Evolutionary conservation across 2,797 vertebrate species (phyloP).

Genomic region (Xiphorhynchus erythropygius): DNA sequence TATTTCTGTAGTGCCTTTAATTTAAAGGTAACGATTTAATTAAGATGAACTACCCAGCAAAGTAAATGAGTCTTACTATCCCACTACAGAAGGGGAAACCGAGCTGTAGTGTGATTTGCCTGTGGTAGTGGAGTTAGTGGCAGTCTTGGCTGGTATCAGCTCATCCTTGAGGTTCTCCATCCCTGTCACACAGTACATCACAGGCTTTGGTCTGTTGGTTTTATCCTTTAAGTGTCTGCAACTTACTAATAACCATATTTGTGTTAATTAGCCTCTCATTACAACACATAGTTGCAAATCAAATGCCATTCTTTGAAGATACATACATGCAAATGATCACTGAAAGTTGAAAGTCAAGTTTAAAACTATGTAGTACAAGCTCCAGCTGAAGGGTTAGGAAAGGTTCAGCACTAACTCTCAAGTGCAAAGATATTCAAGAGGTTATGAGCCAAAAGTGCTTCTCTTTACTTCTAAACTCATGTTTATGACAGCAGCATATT

Average conservation of each 20-base stretch:
- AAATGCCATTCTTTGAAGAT: conserved; percentile 59
- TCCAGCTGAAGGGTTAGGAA: conserved; percentile 42
- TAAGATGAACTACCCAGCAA: conserved; percentile 5
- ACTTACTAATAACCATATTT: conserved; percentile 49
- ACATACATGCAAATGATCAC: conserved; percentile 31
- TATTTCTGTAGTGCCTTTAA: conserved; percentile 52
- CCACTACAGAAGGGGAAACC: conserved; percentile 24
- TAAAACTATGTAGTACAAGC: not conserved
- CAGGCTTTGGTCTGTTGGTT: not conserved
- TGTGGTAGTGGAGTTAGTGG: not conserved
- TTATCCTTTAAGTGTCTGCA: conserved; percentile 30
- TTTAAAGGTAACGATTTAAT: conserved; percentile 63
- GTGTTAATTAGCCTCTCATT: conserved; percentile 60
- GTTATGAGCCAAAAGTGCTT: not conserved
- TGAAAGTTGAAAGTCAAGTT: conserved; percentile 58
- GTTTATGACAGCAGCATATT: not conserved
- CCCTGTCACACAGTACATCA: not conserved
- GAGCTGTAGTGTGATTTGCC: not conserved
- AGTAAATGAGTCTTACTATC: not conserved
- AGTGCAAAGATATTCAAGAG: not conserved
- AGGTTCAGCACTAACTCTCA: conserved; percentile 15
- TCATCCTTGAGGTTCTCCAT: not conserved
- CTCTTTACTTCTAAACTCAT: not conserved
- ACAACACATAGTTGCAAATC: conserved; percentile 59
- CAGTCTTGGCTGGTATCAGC: not conserved